Evolutionary conservation across 2,113 vertebrate species (phyloP).

Genomic region (Lepisosteus oculatus): DNA sequence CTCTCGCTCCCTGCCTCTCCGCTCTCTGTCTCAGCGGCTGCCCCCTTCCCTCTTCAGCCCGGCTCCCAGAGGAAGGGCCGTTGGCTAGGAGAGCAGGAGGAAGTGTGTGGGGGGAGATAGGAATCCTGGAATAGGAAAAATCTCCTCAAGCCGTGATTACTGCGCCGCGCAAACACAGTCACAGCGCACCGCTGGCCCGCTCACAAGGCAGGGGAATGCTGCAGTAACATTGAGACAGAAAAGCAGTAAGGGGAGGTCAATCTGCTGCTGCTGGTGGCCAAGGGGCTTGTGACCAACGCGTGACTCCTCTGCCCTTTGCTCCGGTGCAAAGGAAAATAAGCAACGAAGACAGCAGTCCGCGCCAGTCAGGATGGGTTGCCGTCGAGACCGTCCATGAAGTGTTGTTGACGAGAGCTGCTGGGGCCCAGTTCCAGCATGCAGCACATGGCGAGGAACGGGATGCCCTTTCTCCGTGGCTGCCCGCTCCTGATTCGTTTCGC

Average conservation of each 20-base stretch:
- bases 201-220: neutral
- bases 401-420: no score
- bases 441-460: no score
- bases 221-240: neutral
- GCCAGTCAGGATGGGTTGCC: no score
- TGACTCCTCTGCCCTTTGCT: neutral
- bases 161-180: neutral
- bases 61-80: conserved; percentile 22
- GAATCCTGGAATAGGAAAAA: conserved; percentile 59
- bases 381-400: no score
- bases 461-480: no score
- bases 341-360: no score
- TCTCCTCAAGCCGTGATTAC: conserved; percentile 34
- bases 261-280: neutral
- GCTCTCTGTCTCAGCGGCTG: neutral
- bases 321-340: no score
- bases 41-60: neutral
- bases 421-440: no score
- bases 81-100: conserved; percentile 45
- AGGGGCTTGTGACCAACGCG: neutral
- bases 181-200: no score
- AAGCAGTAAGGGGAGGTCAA: neutral
- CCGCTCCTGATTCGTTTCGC: neutral
- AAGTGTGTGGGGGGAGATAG: conserved; percentile 57
- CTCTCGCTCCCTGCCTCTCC: conserved; percentile 28